A percentile compares a stretch with the other conserved stretches of the same genome.
Evolutionary conservation across 2,797 vertebrate genomes (phyloP).

Genomic region (Pogonophryne albipinna): DNA sequence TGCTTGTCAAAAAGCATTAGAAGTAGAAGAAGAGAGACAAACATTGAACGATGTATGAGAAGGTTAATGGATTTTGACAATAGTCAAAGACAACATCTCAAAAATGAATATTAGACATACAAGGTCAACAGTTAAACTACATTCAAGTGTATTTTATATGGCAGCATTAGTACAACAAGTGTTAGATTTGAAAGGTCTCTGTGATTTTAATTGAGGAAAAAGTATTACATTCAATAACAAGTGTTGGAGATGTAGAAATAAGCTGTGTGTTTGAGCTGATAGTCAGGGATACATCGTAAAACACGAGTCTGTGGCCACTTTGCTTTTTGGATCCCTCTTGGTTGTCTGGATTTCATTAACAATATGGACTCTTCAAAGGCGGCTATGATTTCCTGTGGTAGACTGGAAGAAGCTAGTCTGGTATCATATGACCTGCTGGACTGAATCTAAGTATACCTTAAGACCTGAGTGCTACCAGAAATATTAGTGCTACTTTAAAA

Average conservation of each 20-base stretch:
- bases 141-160: conserved; percentile 2
- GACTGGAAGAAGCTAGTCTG: conserved; percentile 66
- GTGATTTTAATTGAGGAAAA: conserved; percentile 8
- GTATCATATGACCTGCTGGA: conserved; percentile 80
- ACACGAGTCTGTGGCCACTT: conserved; percentile 51
- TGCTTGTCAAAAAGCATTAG: conserved; percentile 29
- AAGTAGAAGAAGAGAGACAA: conserved; percentile 12
- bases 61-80: conserved; percentile 43
- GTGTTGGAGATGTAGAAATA: conserved; percentile 21
- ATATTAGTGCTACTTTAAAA: conserved; percentile 56
- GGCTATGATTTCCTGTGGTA: conserved; percentile 80
- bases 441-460: conserved; percentile 74
- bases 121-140: conserved; percentile 22
- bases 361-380: conserved; percentile 84
- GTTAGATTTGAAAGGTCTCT: not conserved
- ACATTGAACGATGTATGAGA: conserved; percentile 10
- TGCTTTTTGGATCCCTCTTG: conserved; percentile 56
- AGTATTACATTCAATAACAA: conserved; percentile 21
- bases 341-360: conserved; percentile 84
- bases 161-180: not conserved
- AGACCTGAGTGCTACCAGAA: conserved; percentile 65
- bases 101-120: conserved; percentile 22
- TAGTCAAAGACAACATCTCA: not conserved
- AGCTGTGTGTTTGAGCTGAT: conserved; percentile 38
- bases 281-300: conserved; percentile 45